Conservation (phyloP, 2,888 invertebrate genomes). For the Sialis lutaria region DNA sequence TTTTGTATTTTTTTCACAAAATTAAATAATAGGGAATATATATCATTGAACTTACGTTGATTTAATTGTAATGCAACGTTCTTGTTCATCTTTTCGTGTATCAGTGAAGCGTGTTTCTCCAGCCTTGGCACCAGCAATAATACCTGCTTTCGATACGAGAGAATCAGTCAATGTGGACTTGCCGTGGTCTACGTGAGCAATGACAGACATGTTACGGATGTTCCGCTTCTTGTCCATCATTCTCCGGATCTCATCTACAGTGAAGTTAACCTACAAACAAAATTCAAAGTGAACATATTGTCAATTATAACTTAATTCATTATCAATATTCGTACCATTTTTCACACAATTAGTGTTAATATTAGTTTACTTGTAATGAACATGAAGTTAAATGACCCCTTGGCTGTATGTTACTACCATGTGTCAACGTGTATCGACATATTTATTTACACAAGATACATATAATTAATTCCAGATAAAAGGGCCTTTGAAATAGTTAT, state of each 20-base stretch:
- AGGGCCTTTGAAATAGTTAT: no score
- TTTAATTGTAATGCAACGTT: conserved; percentile 99
- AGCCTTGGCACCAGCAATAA: conserved; percentile 96
- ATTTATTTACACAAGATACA: conserved; percentile 7
- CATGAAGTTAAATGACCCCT: background rate
- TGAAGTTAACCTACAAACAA: conserved; percentile 89
- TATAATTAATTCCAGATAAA: no score
- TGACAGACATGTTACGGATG: conserved; percentile 99
- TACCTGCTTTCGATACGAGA: conserved; percentile 98
- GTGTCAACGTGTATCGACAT: background rate
- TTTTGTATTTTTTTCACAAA: background rate
- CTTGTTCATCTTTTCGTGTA: conserved; percentile 99
- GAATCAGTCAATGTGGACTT: conserved; percentile 99
- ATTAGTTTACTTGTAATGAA: no score
- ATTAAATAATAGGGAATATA: background rate
- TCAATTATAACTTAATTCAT: no score
- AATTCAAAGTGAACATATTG: no score
- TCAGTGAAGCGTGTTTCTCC: conserved; percentile 99
- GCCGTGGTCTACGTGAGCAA: conserved; percentile 99
- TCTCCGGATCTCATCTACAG: conserved; percentile 97
- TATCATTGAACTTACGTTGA: conserved; percentile 66
- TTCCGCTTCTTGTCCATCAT: conserved; percentile 99
- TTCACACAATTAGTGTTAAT: no score
- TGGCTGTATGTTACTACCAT: background rate
- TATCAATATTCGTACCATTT: no score